A percentile compares a stretch with the other conserved stretches of the same genome.
phyloP scores from a whole-genome alignment of 2,113 vertebrate species.

The Ptyas mucosa region DNA sequence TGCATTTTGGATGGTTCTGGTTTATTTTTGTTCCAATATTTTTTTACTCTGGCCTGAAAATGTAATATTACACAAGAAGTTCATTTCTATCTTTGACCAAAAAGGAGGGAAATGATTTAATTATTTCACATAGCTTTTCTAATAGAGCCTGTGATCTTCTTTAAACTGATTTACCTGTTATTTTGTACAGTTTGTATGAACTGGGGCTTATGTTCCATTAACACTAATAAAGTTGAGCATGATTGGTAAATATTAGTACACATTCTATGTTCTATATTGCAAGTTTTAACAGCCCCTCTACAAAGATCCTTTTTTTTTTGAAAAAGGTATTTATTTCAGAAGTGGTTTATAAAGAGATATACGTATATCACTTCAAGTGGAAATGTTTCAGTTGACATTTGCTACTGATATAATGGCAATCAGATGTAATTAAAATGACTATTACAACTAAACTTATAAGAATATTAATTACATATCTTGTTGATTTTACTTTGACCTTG shows the following conservation, averaged over 20 bases:
- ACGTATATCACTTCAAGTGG: background rate
- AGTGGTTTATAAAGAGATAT: background rate
- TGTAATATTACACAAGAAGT: slow-evolving; percentile 57
- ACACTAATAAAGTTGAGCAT: background rate
- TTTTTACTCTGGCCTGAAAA: slow-evolving; percentile 48
- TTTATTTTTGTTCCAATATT: slow-evolving; percentile 45
- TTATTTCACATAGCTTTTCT: slow-evolving; percentile 65
- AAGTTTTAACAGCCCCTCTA: background rate
- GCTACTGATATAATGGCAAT: background rate
- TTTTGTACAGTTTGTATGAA: slow-evolving; percentile 43
- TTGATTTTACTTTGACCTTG: background rate
- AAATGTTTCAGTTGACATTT: background rate
- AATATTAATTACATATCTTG: background rate
- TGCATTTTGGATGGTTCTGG: slow-evolving; percentile 59
- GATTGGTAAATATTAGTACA: background rate
- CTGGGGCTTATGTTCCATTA: background rate
- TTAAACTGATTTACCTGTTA: slow-evolving; percentile 69
- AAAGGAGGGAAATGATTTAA: slow-evolving; percentile 40
- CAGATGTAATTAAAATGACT: background rate
- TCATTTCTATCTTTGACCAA: slow-evolving; percentile 46
- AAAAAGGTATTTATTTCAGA: background rate
- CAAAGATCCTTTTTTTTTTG: background rate
- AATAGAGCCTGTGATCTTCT: slow-evolving; percentile 62
- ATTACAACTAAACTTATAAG: background rate
- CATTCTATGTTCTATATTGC: background rate